These are phyloP conservation scores for Callyntrura guangdongensis DNA, from an alignment of 2,888 invertebrate species.

Conservation along the genomic window DNA sequence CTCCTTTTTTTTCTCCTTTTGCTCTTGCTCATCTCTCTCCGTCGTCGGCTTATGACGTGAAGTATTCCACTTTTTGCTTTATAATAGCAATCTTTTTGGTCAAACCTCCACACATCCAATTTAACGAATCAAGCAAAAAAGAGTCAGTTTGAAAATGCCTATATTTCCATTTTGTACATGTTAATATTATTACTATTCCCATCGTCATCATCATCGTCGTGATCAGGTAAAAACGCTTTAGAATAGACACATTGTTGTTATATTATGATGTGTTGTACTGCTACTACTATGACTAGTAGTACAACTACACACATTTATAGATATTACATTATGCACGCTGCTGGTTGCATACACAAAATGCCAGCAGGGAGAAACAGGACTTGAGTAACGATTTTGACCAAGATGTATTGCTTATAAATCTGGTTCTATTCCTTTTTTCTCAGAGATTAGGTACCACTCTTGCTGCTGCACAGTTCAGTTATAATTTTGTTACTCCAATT, in stretches of 20 bases:
- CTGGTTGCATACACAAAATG: slow-evolving; percentile 67
- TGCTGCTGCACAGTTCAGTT: neutral
- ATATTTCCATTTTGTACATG: slow-evolving; percentile 61
- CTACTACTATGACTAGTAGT: neutral
- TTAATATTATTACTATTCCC: slow-evolving; percentile 34
- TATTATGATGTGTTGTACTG: slow-evolving; percentile 52
- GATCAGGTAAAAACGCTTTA: slow-evolving; percentile 41
- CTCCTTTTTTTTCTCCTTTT: neutral
- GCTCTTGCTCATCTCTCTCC: slow-evolving; percentile 46
- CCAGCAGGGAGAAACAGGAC: slow-evolving; percentile 77
- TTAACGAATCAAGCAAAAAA: slow-evolving; percentile 76
- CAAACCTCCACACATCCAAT: slow-evolving; percentile 75
- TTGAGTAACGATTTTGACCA: slow-evolving; percentile 74
- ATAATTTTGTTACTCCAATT: slow-evolving; percentile 57
- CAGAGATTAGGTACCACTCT: slow-evolving; percentile 34
- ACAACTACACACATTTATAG: slow-evolving; percentile 36
- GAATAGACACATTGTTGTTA: slow-evolving; percentile 30
- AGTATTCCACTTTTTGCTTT: slow-evolving; percentile 65
- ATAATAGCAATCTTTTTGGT: slow-evolving; percentile 74
- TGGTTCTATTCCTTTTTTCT: slow-evolving; percentile 63
- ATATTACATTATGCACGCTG: slow-evolving; percentile 53
- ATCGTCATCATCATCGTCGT: slow-evolving; percentile 19
- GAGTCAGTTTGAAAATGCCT: slow-evolving; percentile 62
- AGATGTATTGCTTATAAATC: slow-evolving; percentile 74
- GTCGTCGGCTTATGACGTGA: slow-evolving; percentile 44